These are phyloP conservation scores for Himalopsyche kuldschensis DNA, from an alignment of 2,888 invertebrate genomes.

Conservation along the genomic window DNA sequence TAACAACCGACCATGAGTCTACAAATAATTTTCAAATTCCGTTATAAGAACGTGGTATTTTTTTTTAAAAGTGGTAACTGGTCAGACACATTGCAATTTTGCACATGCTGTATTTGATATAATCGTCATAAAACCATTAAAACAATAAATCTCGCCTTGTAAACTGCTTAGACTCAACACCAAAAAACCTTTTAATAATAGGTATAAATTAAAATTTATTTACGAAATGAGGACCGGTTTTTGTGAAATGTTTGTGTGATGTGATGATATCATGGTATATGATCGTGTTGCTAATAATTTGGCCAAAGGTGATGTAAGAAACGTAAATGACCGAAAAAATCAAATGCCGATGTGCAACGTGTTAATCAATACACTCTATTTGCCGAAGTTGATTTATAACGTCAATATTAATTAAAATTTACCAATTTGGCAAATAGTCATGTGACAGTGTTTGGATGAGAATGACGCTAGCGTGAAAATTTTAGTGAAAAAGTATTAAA, in stretches of 20 bases:
- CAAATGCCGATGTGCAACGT: not conserved
- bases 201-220: not conserved
- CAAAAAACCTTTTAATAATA: not conserved
- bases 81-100: not conserved
- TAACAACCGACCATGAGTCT: no score
- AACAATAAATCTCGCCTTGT: not conserved
- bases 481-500: no score
- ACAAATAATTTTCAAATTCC: not conserved
- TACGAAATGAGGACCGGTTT: not conserved
- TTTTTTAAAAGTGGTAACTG: not conserved
- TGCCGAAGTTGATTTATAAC: not conserved
- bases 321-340: not conserved
- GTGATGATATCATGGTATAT: not conserved
- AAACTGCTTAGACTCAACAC: not conserved
- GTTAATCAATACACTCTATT: not conserved
- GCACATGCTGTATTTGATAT: not conserved
- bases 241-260: not conserved
- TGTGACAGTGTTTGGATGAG: no score
- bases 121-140: not conserved
- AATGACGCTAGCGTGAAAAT: no score
- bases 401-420: not conserved
- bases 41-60: not conserved
- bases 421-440: no score
- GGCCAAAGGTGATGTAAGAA: not conserved
- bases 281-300: not conserved